These are phyloP conservation scores for Scolopax bukidnonensis DNA, from an alignment of 2,797 vertebrate genomes.

Conservation along the genomic window DNA sequence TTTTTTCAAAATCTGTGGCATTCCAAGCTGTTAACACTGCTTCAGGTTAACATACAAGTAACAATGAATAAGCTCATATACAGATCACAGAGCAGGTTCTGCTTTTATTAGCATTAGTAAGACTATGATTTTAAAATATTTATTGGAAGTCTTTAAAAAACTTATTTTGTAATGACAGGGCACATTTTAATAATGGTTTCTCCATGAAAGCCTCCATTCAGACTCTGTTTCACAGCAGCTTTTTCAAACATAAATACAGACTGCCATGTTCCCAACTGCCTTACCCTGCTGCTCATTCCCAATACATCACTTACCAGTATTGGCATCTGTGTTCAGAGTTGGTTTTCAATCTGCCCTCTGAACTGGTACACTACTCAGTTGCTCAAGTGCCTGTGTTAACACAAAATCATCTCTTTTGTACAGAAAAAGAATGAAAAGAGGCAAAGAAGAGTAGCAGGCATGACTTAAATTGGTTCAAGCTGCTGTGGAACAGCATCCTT, in stretches of 20 bases:
- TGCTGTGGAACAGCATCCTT: not conserved
- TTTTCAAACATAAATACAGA: not conserved
- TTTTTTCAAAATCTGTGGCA: not conserved
- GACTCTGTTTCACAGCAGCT: not conserved
- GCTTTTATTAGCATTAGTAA: not conserved
- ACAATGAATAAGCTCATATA: not conserved
- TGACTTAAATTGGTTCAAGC: not conserved
- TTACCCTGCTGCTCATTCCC: not conserved
- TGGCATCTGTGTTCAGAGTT: not conserved
- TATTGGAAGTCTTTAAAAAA: not conserved
- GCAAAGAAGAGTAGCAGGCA: not conserved
- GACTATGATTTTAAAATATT: not conserved
- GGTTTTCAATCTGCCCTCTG: not conserved
- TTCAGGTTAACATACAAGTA: not conserved
- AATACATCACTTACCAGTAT: not conserved
- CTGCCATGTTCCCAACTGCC: not conserved
- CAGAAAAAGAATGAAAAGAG: not conserved
- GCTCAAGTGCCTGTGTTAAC: not conserved
- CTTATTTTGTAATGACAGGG: not conserved
- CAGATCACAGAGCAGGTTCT: not conserved
- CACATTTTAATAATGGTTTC: not conserved
- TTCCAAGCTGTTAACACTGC: not conserved
- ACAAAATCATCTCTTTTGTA: not conserved
- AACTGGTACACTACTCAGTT: not conserved
- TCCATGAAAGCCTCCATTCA: not conserved